Conservation (phyloP, 2,113 vertebrate genomes). For the Megalops atlanticus region DNA sequence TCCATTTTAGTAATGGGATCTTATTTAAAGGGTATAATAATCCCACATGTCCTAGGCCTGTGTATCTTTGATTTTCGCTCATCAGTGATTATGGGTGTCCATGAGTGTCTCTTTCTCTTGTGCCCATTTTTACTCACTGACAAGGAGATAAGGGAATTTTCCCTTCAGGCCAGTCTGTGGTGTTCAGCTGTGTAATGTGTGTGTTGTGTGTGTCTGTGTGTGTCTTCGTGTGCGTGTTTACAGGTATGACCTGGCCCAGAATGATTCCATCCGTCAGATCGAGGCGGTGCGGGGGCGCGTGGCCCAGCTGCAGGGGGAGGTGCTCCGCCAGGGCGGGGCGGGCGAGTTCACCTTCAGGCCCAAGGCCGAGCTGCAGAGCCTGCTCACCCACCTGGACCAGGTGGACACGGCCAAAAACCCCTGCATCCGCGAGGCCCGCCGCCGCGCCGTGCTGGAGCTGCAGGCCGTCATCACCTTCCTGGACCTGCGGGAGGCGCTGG, state of each 20-base stretch:
- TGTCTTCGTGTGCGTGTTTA: not conserved
- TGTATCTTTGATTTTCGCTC: no score
- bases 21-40: no score
- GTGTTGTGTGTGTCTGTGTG: not conserved
- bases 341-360: constrained; percentile 79
- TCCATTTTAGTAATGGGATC: no score
- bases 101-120: no score
- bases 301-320: constrained; percentile 75
- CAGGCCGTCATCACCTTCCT: constrained; percentile 88
- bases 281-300: constrained; percentile 84
- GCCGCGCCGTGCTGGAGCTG: constrained; percentile 88
- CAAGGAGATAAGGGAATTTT: no score
- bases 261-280: constrained; percentile 91
- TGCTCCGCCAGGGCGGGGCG: constrained; percentile 76
- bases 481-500: constrained; percentile 87
- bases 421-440: constrained; percentile 92
- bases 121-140: no score
- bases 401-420: constrained; percentile 90
- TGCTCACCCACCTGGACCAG: constrained; percentile 86
- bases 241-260: constrained; percentile 88
- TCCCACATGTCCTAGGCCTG: no score
- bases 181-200: not conserved
- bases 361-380: constrained; percentile 86
- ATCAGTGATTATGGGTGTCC: no score
- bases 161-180: no score